phyloP scores from a whole-genome alignment of 2,797 vertebrate genomes.

The Australoheros facetus region DNA sequence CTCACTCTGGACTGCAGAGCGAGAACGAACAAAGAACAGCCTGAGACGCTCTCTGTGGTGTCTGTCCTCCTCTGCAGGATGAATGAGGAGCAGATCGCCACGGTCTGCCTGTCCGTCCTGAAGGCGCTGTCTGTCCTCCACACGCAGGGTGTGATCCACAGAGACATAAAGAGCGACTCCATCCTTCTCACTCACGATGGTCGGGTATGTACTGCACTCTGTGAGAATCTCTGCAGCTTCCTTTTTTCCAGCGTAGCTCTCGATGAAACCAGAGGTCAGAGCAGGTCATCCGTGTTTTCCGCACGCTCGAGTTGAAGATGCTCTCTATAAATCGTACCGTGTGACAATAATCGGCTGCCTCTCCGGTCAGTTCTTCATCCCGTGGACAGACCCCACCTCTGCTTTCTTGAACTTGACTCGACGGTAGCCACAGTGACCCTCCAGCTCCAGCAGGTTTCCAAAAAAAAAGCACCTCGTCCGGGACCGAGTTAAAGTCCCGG shows the following conservation, averaged over 20 bases:
- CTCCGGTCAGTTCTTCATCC: background rate
- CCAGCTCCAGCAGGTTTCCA: background rate
- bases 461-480: background rate
- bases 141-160: slow-evolving; percentile 93
- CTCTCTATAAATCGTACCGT: background rate
- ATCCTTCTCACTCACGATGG: slow-evolving; percentile 96
- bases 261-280: background rate
- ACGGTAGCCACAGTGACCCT: background rate
- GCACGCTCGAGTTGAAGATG: background rate
- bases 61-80: slow-evolving; percentile 78
- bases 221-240: background rate
- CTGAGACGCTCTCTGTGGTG: background rate
- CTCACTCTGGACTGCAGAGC: background rate
- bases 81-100: slow-evolving; percentile 96
- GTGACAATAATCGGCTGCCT: background rate
- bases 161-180: slow-evolving; percentile 98
- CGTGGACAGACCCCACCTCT: background rate
- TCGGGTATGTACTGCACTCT: slow-evolving; percentile 77
- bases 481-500: background rate
- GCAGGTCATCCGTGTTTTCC: background rate
- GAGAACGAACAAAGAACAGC: background rate
- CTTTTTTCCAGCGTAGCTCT: background rate
- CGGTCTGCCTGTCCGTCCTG: slow-evolving; percentile 92
- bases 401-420: background rate
- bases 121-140: slow-evolving; percentile 92